phyloP scores from a whole-genome alignment of 2,888 invertebrate genomes.

The Bembecia ichneumoniformis region DNA sequence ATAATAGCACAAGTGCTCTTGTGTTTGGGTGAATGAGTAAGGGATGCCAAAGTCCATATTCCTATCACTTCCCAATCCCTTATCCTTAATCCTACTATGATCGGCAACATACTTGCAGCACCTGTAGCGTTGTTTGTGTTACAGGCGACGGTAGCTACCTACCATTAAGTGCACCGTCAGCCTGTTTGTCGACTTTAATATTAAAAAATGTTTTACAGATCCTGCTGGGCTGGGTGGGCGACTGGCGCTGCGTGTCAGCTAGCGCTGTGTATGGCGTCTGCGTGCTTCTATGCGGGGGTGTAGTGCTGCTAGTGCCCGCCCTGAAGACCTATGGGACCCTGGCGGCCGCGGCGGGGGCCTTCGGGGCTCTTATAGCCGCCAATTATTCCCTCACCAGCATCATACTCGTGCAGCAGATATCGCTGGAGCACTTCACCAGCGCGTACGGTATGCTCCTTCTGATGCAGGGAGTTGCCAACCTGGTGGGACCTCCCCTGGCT shows the following conservation, averaged over 20 bases:
- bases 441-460: conserved; percentile 90
- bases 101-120: too few relatives aligned
- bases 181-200: too few relatives aligned
- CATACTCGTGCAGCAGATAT: conserved; percentile 90
- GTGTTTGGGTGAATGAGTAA: too few relatives aligned
- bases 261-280: conserved; percentile 85
- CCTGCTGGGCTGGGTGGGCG: conserved; percentile 89
- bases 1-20: too few relatives aligned
- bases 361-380: conserved; percentile 91
- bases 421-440: conserved; percentile 91
- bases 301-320: conserved; percentile 78
- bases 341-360: conserved; percentile 79
- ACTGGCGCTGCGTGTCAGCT: conserved; percentile 83
- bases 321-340: conserved; percentile 70
- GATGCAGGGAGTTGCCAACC: conserved; percentile 91
- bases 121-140: too few relatives aligned
- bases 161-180: too few relatives aligned
- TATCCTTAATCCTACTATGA: too few relatives aligned
- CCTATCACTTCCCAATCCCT: too few relatives aligned
- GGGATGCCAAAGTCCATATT: too few relatives aligned
- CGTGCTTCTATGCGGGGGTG: conserved; percentile 80
- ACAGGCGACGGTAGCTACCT: too few relatives aligned
- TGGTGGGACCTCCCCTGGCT: conserved; percentile 90
- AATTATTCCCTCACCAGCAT: conserved; percentile 94
- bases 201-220: conserved; percentile 66